Evolutionary conservation across 2,113 vertebrate genomes (phyloP).

Genomic region (Delphinapterus leucas): DNA sequence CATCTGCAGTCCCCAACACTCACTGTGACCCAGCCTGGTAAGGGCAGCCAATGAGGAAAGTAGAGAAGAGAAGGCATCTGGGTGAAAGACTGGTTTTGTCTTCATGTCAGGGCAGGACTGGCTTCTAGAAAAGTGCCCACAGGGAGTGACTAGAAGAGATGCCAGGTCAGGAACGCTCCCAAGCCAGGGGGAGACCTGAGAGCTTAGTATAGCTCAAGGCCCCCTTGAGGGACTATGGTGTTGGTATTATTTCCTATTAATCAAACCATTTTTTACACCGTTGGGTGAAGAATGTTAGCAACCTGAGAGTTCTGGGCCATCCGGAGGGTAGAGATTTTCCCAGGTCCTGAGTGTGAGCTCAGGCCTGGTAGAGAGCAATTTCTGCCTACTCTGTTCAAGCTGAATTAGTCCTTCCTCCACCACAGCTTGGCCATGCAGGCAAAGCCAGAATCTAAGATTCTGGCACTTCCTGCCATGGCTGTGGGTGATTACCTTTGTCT

Average conservation of each 20-base stretch:
- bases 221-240: neutral
- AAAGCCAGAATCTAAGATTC: neutral
- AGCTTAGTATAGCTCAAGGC: neutral
- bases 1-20: neutral
- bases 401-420: neutral
- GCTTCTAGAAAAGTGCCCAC: neutral
- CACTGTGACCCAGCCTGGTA: neutral
- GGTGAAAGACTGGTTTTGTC: neutral
- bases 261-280: neutral
- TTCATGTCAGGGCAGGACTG: neutral
- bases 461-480: neutral
- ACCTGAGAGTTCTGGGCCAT: neutral
- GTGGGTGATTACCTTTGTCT: neutral
- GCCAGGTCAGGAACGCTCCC: neutral
- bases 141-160: neutral
- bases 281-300: neutral
- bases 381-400: neutral
- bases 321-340: neutral
- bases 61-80: neutral
- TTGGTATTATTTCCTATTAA: neutral
- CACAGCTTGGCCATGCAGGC: neutral
- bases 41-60: neutral
- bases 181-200: neutral
- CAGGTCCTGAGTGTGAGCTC: neutral
- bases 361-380: neutral